Conservation (phyloP, 2,113 vertebrate genomes). For the Dendrocopos noguchii region DNA sequence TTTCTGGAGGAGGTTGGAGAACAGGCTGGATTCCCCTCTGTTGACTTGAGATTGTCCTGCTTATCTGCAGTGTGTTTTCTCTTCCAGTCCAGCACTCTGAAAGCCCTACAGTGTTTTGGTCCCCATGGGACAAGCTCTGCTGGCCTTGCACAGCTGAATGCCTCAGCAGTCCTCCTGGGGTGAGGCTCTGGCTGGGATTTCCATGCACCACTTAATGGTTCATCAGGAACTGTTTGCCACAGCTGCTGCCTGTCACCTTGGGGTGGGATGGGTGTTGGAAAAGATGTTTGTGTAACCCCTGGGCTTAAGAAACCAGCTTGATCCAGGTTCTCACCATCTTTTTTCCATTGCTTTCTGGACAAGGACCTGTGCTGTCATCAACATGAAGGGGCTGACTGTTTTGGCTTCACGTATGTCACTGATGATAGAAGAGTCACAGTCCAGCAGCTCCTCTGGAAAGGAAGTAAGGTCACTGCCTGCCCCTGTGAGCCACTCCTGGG, state of each 20-base stretch:
- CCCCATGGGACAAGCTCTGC: neutral
- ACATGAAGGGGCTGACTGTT: neutral
- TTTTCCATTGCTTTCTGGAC: slow-evolving; percentile 61
- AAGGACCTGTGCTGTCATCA: slow-evolving; percentile 50
- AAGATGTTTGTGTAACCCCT: neutral
- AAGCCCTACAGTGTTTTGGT: neutral
- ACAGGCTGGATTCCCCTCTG: neutral
- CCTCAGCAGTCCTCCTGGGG: neutral
- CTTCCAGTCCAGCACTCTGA: neutral
- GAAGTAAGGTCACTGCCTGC: neutral
- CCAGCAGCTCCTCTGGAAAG: slow-evolving; percentile 65
- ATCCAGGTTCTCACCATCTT: slow-evolving; percentile 51
- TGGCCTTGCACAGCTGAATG: neutral
- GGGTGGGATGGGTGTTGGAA: neutral
- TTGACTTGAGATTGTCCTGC: neutral
- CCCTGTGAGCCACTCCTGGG: neutral
- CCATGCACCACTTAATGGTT: neutral
- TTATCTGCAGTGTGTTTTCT: neutral
- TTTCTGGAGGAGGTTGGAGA: neutral
- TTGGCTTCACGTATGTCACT: neutral
- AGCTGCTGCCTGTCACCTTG: neutral
- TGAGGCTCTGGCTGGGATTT: neutral
- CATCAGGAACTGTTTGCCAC: neutral
- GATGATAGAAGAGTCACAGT: slow-evolving; percentile 49
- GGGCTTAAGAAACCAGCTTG: neutral